Percentiles rank a stretch among this genome's conserved stretches.
These are phyloP conservation scores for Scaptomyza caliginosa DNA, from an alignment of 2,888 invertebrate genomes.

Conservation along the genomic window DNA sequence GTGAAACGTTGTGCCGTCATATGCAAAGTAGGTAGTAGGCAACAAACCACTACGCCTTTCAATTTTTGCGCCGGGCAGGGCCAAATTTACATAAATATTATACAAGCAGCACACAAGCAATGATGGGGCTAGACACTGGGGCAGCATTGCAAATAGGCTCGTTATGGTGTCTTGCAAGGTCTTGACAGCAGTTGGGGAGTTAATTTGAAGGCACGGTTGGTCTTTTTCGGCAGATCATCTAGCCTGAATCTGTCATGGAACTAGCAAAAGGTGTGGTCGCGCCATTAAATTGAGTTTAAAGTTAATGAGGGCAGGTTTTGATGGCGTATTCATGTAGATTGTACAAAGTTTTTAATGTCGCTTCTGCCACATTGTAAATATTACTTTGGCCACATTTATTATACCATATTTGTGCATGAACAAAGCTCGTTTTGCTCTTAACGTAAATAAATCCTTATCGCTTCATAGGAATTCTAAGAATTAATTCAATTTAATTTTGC, in stretches of 20 bases:
- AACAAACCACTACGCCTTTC: constrained; percentile 74
- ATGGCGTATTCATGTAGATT: constrained; percentile 28
- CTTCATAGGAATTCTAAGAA: background rate
- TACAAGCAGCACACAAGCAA: constrained; percentile 43
- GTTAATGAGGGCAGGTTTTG: constrained; percentile 43
- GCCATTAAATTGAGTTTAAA: constrained; percentile 48
- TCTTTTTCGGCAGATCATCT: constrained; percentile 52
- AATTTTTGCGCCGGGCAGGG: constrained; percentile 55
- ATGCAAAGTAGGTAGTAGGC: constrained; percentile 62
- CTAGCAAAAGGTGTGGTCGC: constrained; percentile 64
- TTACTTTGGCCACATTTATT: background rate
- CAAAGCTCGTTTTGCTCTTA: background rate
- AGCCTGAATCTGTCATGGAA: constrained; percentile 38
- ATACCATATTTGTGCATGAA: background rate
- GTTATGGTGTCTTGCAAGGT: constrained; percentile 50
- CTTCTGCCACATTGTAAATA: background rate
- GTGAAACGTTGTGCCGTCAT: constrained; percentile 36
- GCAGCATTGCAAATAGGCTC: constrained; percentile 74
- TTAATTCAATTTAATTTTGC: background rate
- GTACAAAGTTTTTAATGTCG: constrained; percentile 29
- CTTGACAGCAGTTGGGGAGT: constrained; percentile 38
- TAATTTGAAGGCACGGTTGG: constrained; percentile 47
- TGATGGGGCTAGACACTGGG: constrained; percentile 52
- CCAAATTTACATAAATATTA: constrained; percentile 73
- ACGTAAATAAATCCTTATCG: background rate